These are phyloP conservation scores for Leptinotarsa tumamoca DNA, from an alignment of 2,888 invertebrate species.

Conservation along the genomic window DNA sequence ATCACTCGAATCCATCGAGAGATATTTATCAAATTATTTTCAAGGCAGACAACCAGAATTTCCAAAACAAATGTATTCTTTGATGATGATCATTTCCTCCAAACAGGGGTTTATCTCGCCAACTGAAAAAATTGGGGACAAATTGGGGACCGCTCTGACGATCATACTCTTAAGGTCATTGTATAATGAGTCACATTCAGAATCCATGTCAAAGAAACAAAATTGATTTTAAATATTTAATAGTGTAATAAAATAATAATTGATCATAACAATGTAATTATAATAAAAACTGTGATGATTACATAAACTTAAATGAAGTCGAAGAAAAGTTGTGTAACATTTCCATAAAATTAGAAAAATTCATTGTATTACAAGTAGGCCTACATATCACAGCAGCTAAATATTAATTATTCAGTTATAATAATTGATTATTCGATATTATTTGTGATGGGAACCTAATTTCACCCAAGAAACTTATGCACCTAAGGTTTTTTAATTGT, in stretches of 20 bases:
- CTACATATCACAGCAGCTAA: constrained; percentile 56
- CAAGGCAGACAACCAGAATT: no score
- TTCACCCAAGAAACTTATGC: background rate
- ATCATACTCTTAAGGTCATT: no score
- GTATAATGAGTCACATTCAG: no score
- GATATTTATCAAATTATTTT: no score
- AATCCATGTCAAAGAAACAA: background rate
- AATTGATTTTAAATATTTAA: constrained; percentile 33
- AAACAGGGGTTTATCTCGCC: background rate
- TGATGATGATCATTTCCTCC: background rate
- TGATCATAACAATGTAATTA: constrained; percentile 32
- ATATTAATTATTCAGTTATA: constrained; percentile 38
- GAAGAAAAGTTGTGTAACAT: constrained; percentile 36
- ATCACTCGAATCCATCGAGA: no score
- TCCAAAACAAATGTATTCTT: no score
- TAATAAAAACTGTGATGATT: constrained; percentile 26
- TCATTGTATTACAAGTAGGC: constrained; percentile 47
- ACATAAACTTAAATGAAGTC: constrained; percentile 36
- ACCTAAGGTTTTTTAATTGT: background rate
- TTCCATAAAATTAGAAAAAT: constrained; percentile 39
- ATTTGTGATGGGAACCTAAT: constrained; percentile 21
- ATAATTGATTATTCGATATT: constrained; percentile 31
- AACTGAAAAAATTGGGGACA: no score
- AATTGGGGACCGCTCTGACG: background rate
- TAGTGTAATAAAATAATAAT: constrained; percentile 33